Evolutionary conservation across 1,140 invertebrate genomes (phyloP), one percentile per base, ranked within the genome.

Genomic region (Lerema accius): DNA sequence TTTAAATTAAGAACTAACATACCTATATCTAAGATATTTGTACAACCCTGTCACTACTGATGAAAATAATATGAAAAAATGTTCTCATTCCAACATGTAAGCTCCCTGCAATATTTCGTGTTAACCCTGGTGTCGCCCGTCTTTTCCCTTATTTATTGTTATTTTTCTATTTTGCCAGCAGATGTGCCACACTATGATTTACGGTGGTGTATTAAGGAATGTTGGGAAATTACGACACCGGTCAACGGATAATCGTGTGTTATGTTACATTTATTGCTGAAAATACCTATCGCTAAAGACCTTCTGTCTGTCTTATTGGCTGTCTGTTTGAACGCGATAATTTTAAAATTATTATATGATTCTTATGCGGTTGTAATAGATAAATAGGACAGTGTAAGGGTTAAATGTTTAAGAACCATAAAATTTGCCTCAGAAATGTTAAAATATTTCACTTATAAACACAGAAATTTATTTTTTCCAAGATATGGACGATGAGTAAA

Each of bases 111-210:
- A 80, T 84, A 82, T 81, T 71, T 76, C 72, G 59, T 55, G 65
- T 65, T 66, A 68, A 65, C 65, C 70, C 63, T 71, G 61, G 63
- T 68, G 73, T 80, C 74, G 73, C 63, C 50, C 61, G 56, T 63
- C 66, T 75, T 80, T 85, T 78, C 76, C 81, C 78, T 86, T 89
- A 90, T 90, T 90, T 89, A 90, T 90, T 89, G 87, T 90, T 90
- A 90, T 90, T 90, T 90, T 90, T 90, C 87, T 90, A 90, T 90
- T 90, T 90, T 74, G 80, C 67, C 77, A 82, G 87, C 87, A 90
- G 85, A 90, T 90, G 87, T 90, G 83, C 82, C 74, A 60, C 64
- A 69, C 63, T 48, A 73, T 90, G 87, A 90, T 90, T 90, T 90
- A 90, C 87, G 78, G 66, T 73, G 66, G 72, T 51, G 83, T 90